These are phyloP conservation scores for Meda fulgida DNA, from an alignment of 2,797 vertebrate genomes.

Conservation along the genomic window DNA sequence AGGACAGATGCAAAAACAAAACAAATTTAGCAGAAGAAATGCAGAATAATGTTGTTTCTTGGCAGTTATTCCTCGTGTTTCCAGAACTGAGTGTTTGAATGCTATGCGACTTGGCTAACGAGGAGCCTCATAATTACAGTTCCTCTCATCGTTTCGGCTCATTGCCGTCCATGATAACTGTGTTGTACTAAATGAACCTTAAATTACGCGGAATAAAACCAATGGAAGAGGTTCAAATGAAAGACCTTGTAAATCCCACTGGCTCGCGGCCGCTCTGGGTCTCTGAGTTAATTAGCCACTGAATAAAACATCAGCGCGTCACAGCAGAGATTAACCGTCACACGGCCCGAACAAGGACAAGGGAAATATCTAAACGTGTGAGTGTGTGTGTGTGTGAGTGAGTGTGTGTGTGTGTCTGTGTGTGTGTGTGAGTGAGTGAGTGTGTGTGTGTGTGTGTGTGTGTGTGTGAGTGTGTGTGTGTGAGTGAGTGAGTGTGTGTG, in stretches of 20 bases:
- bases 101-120: conserved; percentile 5
- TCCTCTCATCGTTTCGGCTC: conserved; percentile 14
- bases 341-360: conserved; percentile 50
- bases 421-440: no score
- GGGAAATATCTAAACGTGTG: conserved; percentile 53
- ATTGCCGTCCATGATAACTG: conserved; percentile 35
- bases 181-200: conserved; percentile 29
- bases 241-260: conserved; percentile 26
- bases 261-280: conserved; percentile 56
- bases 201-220: conserved; percentile 19
- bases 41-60: background rate
- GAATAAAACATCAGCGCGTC: conserved; percentile 71
- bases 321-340: conserved; percentile 67
- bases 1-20: background rate
- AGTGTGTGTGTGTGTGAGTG: background rate
- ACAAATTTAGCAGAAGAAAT: background rate
- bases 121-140: conserved; percentile 7
- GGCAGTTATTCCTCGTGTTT: conserved; percentile 4
- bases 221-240: conserved; percentile 52
- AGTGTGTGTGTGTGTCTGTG: no score
- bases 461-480: background rate
- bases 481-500: no score
- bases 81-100: conserved; percentile 30
- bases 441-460: background rate
- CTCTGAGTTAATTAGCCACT: conserved; percentile 73